A percentile compares a stretch with the other conserved stretches of the same genome.
Evolutionary conservation across 2,113 vertebrate genomes (phyloP).

Genomic region (Mus pahari): DNA sequence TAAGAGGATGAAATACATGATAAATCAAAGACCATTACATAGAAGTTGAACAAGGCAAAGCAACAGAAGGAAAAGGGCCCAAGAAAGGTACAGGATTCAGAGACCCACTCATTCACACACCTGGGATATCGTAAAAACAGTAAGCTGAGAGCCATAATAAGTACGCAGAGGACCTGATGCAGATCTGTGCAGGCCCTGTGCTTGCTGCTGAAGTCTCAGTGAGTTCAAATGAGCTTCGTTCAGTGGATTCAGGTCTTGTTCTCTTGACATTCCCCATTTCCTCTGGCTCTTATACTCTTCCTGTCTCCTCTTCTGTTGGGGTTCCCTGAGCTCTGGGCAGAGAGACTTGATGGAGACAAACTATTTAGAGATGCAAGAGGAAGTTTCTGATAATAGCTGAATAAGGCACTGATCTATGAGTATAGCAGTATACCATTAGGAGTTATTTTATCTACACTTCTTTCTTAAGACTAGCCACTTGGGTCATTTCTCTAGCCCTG

Average conservation of each 20-base stretch:
- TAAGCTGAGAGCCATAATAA: background rate
- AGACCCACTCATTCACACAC: background rate
- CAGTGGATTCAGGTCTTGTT: background rate
- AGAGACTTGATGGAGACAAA: background rate
- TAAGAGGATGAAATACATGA: background rate
- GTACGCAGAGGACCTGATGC: background rate
- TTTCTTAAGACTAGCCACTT: background rate
- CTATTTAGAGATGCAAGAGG: background rate
- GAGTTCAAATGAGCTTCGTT: background rate
- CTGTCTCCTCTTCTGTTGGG: background rate
- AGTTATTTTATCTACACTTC: background rate
- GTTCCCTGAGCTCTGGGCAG: background rate
- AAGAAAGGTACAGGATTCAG: background rate
- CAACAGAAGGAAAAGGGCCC: background rate
- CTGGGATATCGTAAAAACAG: background rate
- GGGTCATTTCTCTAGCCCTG: background rate
- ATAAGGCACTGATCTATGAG: background rate
- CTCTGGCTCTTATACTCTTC: background rate
- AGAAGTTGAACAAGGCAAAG: background rate
- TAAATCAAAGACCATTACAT: background rate
- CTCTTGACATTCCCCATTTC: background rate
- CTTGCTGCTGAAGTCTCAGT: background rate
- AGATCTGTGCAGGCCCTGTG: too few species aligned
- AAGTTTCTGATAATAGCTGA: background rate
- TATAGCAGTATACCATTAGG: background rate